phyloP scores from a whole-genome alignment of 2,888 invertebrate genomes.

The Acanthosepion lycidas region DNA sequence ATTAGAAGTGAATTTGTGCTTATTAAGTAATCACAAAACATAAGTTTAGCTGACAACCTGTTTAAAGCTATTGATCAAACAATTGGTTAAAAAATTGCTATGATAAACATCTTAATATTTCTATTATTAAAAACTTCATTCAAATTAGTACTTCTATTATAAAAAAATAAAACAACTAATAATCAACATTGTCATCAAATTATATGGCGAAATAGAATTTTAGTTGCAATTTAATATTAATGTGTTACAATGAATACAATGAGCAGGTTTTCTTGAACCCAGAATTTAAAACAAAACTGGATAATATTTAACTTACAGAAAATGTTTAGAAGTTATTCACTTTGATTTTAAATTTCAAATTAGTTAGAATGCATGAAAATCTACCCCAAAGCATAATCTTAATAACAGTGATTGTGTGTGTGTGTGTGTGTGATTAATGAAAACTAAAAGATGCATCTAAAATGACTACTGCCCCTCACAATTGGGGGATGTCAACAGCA shows the following conservation, averaged over 20 bases:
- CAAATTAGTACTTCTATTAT: neutral
- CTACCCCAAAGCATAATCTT: neutral
- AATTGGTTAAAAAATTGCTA: neutral
- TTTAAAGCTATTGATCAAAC: neutral
- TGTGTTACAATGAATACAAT: neutral
- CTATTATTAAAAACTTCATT: neutral
- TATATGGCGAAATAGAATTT: neutral
- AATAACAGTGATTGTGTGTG: neutral
- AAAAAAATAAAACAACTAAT: neutral
- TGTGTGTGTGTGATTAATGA: neutral
- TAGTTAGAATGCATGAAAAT: constrained; percentile 6
- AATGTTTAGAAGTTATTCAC: neutral
- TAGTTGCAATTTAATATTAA: neutral
- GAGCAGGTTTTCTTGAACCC: neutral
- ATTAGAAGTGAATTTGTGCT: too few relatives aligned
- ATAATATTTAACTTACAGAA: neutral
- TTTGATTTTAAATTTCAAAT: neutral
- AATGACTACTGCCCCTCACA: neutral
- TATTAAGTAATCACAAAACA: neutral
- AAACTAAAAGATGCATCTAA: neutral
- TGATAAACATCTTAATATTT: neutral
- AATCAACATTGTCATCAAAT: neutral
- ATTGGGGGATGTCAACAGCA: neutral
- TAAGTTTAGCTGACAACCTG: neutral
- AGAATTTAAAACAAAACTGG: too few relatives aligned